A percentile compares a stretch with the other conserved stretches of the same genome.
These are phyloP conservation scores for Mizuhopecten yessoensis DNA, from an alignment of 1,140 invertebrate genomes.

Conservation along the genomic window DNA sequence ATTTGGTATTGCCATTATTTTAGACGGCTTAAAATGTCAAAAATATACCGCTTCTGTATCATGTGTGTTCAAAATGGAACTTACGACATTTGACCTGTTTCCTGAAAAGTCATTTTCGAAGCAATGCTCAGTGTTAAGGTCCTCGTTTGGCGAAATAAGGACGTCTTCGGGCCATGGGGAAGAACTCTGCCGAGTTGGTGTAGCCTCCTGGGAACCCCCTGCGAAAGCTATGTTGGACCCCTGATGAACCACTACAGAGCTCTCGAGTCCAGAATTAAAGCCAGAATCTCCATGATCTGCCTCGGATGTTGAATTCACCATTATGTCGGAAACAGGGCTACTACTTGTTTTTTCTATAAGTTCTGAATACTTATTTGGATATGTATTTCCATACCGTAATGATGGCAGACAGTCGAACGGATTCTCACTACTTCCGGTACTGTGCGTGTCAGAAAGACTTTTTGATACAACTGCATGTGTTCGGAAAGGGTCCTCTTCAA, in stretches of 20 bases:
- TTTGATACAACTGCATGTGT: slow-evolving; percentile 61
- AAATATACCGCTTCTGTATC: neutral
- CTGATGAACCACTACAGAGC: neutral
- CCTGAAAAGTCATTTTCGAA: neutral
- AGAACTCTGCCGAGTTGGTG: neutral
- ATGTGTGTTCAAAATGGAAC: neutral
- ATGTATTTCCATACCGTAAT: neutral
- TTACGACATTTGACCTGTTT: neutral
- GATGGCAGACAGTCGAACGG: slow-evolving; percentile 55
- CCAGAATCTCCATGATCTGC: neutral
- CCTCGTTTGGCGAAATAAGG: neutral
- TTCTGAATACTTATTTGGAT: neutral
- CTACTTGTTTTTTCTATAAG: neutral
- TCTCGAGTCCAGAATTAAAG: neutral
- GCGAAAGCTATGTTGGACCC: neutral
- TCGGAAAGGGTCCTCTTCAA: slow-evolving; percentile 50
- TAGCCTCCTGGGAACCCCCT: neutral
- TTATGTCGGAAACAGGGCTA: slow-evolving; percentile 13
- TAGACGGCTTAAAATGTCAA: neutral
- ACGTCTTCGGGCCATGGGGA: neutral
- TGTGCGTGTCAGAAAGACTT: slow-evolving; percentile 40
- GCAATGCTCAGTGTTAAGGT: neutral
- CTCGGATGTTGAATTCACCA: slow-evolving; percentile 13
- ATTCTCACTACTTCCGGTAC: slow-evolving; percentile 51
- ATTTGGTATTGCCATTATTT: neutral